Base-by-base conservation (phyloP, 2,888 invertebrate genomes). In the Drosophila helvetica region DNA sequence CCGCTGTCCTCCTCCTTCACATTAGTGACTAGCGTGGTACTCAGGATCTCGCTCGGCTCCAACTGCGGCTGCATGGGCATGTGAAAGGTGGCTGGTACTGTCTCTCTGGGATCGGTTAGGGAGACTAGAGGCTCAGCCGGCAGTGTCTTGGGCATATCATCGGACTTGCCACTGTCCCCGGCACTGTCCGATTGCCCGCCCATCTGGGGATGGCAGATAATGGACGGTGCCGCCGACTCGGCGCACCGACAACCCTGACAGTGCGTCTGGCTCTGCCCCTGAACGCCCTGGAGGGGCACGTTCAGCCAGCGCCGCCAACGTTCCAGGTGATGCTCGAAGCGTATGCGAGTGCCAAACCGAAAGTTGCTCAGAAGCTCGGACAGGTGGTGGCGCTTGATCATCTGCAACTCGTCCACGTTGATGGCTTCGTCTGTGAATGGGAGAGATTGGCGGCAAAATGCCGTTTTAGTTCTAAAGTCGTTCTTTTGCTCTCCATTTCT, bases 301-400 rank as follows among this genome's bases (percentile, higher is more conserved):
- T 90, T 84, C 8, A 89, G 71, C 74, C 81, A 76, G 30, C 86
- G 86, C 0, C 91, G 89, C 90, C 90, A 90, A 1, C 78, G 85
- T 22, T 87, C 86, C 57, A 90, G 67, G 56, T 91, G 69, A 68
- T 90, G 79, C 47, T 90, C 90, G 38, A 90, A 91, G 12, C 91
- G 90, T 51, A 90, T 89, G 12, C 86, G 79, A 0, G 88, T 86
- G 2, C 90, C 91, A 19, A 85, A 82, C 15, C 86, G 78, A 50
- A 84, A 85, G 33, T 89, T 78, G 2, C 78, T 72, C 45, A 90
- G 65, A 15, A 90, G 65, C 18, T 76, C 74, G 6, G 70, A 58
- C 2, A 90, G 33, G 52, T 90, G 90, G 59, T 86, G 84, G 0
- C 74, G 75, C 66, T 90, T 85, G 7, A 90, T 79, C 82, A 90